These are phyloP conservation scores for Drosophila miranda DNA, from an alignment of 1,140 invertebrate species.

Conservation along the genomic window DNA sequence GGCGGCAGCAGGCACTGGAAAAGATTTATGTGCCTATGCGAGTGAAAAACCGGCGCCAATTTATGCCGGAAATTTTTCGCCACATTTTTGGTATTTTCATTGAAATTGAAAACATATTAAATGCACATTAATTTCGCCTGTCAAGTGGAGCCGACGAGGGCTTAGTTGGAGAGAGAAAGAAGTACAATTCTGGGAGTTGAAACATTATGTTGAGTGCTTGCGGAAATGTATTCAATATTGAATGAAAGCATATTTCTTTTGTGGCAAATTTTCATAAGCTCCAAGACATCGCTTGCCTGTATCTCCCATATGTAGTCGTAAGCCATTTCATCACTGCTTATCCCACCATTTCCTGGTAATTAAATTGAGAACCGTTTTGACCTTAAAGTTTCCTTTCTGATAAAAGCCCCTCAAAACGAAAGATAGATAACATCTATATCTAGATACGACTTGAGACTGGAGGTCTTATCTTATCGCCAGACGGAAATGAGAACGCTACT, in stretches of 20 bases:
- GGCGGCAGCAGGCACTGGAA: conserved; percentile 4
- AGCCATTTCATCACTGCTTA: too few species aligned
- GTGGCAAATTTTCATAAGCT: too few species aligned
- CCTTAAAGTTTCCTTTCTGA: conserved; percentile 8
- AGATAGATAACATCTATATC: conserved; percentile 37
- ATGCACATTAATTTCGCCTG: conserved; percentile 63
- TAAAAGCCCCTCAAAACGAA: not conserved
- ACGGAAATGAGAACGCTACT: conserved; percentile 10
- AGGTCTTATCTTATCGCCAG: conserved; percentile 28
- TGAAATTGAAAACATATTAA: conserved; percentile 74
- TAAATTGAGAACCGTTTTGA: not conserved
- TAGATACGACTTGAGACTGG: conserved; percentile 14
- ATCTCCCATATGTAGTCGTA: too few species aligned
- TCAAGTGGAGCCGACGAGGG: conserved; percentile 19
- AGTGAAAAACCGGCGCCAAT: conserved; percentile 50
- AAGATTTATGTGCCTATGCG: conserved; percentile 57
- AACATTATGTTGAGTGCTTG: conserved; percentile 11
- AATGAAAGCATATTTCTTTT: too few species aligned
- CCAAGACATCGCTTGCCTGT: too few species aligned
- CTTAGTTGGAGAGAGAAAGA: not conserved
- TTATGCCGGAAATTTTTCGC: conserved; percentile 70
- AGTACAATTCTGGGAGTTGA: conserved; percentile 26
- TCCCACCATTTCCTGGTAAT: not conserved
- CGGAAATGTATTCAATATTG: conserved; percentile 36
- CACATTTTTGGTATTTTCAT: conserved; percentile 58